Percentiles rank a stretch among this genome's conserved stretches.
phyloP scores from a whole-genome alignment of 2,113 vertebrate genomes.

The Dicrurus megarhynchus region DNA sequence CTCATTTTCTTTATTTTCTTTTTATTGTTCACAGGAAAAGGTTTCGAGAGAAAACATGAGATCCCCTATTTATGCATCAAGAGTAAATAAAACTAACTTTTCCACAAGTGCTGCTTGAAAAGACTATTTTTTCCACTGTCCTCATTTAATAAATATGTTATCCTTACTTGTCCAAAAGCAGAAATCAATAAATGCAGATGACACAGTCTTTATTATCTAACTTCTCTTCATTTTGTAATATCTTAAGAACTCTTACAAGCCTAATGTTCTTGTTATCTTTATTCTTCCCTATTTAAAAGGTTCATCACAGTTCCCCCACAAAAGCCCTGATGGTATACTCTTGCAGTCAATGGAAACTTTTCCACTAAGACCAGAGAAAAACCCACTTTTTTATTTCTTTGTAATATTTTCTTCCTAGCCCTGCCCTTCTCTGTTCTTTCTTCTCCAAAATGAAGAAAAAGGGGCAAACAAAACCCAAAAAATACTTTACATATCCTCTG shows the following conservation, averaged over 20 bases:
- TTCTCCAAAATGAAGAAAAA: neutral
- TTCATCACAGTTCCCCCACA: neutral
- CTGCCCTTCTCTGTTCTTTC: neutral
- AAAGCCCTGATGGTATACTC: neutral
- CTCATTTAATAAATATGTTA: neutral
- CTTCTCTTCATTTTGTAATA: neutral
- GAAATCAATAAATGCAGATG: neutral
- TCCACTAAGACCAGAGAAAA: neutral
- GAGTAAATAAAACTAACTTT: neutral
- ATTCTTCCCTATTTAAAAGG: neutral
- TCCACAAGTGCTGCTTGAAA: neutral
- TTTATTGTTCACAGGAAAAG: neutral
- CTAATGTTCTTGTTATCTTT: neutral
- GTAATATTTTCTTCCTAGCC: neutral
- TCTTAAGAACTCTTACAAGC: fast-evolving
- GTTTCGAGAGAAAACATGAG: neutral
- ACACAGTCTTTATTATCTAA: neutral
- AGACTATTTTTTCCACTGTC: neutral
- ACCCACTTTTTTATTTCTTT: neutral
- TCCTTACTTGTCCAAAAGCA: neutral
- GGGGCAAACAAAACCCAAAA: fast-evolving
- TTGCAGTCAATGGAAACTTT: neutral
- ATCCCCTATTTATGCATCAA: neutral
- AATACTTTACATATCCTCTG: neutral
- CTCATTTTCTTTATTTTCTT: neutral